A percentile compares a stretch with the other conserved stretches of the same genome.
These are phyloP conservation scores for Dolomedes plantarius DNA, from an alignment of 2,888 invertebrate species.

Conservation along the genomic window DNA sequence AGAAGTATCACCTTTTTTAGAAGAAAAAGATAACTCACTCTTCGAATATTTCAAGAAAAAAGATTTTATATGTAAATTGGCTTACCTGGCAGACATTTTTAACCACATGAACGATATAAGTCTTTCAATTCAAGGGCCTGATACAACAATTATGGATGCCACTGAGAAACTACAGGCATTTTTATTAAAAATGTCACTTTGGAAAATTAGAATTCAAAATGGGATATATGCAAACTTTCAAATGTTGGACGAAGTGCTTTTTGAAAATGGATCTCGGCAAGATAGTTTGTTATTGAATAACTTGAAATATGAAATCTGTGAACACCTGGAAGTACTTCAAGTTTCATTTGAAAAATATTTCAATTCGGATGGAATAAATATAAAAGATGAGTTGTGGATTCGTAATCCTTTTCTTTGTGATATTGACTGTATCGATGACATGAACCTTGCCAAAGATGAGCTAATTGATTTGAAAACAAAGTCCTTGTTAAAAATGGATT, in stretches of 20 bases:
- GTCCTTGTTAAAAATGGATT: constrained; percentile 42
- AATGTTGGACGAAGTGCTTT: constrained; percentile 39
- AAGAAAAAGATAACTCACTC: constrained; percentile 33
- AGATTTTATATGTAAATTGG: constrained; percentile 25
- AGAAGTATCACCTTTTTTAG: constrained; percentile 39
- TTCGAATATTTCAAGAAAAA: constrained; percentile 34
- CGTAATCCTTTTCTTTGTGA: constrained; percentile 52
- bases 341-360: constrained; percentile 25
- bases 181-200: too few species aligned
- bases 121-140: constrained; percentile 60
- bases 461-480: constrained; percentile 51
- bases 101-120: constrained; percentile 54
- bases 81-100: constrained; percentile 46
- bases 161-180: constrained; percentile 57
- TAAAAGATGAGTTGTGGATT: constrained; percentile 55
- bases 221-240: constrained; percentile 36
- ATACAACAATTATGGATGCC: constrained; percentile 55
- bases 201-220: constrained; percentile 42
- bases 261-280: constrained; percentile 36
- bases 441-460: constrained; percentile 51
- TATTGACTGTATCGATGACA: constrained; percentile 51
- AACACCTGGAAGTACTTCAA: constrained; percentile 5
- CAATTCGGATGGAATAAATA: constrained; percentile 42
- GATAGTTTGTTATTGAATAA: constrained; percentile 28
- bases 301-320: constrained; percentile 4